Conservation (phyloP, 2,797 vertebrate genomes). For the Numenius phaeopus region DNA sequence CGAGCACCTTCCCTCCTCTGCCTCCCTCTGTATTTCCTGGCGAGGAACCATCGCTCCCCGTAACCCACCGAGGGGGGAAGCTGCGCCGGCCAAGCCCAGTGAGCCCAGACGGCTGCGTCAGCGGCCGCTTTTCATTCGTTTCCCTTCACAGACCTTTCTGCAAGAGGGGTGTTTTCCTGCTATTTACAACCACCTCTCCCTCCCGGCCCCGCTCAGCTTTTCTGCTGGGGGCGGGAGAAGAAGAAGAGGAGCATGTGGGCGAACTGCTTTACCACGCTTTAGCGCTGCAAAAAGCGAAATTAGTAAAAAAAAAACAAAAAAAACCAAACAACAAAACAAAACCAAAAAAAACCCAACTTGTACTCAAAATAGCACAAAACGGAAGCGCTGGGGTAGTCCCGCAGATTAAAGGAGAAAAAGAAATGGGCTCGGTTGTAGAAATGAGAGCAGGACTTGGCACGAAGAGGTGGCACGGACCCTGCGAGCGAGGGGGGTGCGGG, state of each 20-base stretch:
- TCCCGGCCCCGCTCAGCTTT: not conserved
- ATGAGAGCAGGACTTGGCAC: not conserved
- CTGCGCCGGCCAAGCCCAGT: not conserved
- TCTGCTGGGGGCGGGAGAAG: not conserved
- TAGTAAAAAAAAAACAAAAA: not conserved
- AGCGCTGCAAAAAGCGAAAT: not conserved
- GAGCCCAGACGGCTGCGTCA: not conserved
- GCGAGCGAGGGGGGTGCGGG: rapidly evolving
- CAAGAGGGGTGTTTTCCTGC: not conserved
- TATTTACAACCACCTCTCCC: not conserved
- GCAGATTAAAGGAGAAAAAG: not conserved
- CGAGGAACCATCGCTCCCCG: rapidly evolving
- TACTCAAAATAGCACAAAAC: not conserved
- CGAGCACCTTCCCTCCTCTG: not conserved
- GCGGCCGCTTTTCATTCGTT: not conserved
- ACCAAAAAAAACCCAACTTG: not conserved
- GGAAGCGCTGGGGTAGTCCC: not conserved
- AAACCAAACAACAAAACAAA: not conserved
- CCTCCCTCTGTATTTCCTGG: not conserved
- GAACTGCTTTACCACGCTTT: not conserved
- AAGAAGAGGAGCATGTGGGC: not conserved
- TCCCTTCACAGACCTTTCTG: not conserved
- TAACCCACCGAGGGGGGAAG: not conserved
- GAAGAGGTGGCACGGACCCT: rapidly evolving
- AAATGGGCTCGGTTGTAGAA: not conserved